Evolutionary conservation across 2,797 vertebrate species (phyloP).

Genomic region (Poecilia picta): DNA sequence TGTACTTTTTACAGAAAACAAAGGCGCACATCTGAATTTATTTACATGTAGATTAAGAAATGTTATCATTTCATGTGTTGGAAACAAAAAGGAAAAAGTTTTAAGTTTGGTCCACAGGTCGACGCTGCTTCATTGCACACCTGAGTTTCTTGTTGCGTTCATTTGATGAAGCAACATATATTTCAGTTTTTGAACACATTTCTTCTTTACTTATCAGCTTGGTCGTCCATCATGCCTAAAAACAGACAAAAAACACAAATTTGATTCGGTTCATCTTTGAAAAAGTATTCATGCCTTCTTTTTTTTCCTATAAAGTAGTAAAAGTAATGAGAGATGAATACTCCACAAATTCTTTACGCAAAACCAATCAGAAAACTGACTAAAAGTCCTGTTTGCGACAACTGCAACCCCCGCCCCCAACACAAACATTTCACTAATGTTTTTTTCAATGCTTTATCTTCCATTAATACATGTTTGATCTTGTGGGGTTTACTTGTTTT

Average conservation of each 20-base stretch:
- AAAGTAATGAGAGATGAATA: not conserved
- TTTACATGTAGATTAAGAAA: not conserved
- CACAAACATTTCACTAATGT: too few species aligned
- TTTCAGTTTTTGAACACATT: slow-evolving; percentile 4
- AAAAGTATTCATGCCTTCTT: not conserved
- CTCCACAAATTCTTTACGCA: not conserved
- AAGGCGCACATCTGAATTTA: slow-evolving; percentile 13
- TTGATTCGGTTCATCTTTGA: not conserved
- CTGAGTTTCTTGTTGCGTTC: slow-evolving; percentile 42
- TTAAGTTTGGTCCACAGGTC: slow-evolving; percentile 28
- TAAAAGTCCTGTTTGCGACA: not conserved
- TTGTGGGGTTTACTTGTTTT: too few species aligned
- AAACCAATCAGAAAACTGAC: not conserved
- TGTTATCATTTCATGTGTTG: not conserved
- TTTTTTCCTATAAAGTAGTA: not conserved
- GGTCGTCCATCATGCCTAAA: slow-evolving; percentile 68
- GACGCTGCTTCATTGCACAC: slow-evolving; percentile 17
- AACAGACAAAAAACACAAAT: slow-evolving; percentile 23
- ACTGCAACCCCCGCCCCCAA: too few species aligned
- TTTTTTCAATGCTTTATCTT: too few species aligned
- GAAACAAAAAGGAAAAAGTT: slow-evolving; percentile 11
- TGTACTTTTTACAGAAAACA: slow-evolving; percentile 37
- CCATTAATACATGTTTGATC: too few species aligned
- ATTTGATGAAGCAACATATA: slow-evolving; percentile 19
- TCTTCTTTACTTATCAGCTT: slow-evolving; percentile 43